Percentiles rank a stretch among this genome's conserved stretches.
Conservation (phyloP, 2,888 invertebrate species). For the Choristoneura rosaceana region DNA sequence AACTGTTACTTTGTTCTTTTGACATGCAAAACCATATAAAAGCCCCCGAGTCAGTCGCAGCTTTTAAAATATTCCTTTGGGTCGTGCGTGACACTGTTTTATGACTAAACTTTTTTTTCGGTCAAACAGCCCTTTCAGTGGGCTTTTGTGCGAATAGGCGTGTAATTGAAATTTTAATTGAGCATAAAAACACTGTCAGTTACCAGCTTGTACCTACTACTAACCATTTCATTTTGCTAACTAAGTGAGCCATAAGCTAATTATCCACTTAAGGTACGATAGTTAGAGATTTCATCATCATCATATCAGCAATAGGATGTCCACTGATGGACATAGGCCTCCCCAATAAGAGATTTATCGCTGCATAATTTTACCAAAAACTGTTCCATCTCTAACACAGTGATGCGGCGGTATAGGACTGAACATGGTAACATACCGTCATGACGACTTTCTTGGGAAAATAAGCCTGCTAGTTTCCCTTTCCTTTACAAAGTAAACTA, state of each 20-base stretch:
- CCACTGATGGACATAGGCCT: too few relatives aligned
- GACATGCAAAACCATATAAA: slow-evolving; percentile 26
- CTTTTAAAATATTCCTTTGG: slow-evolving; percentile 32
- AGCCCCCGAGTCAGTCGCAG: slow-evolving; percentile 12
- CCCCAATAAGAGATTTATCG: too few relatives aligned
- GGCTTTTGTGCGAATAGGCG: neutral
- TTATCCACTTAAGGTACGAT: neutral
- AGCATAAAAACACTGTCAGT: neutral
- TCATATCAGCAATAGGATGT: too few relatives aligned
- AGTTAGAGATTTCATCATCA: too few relatives aligned
- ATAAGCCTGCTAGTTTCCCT: too few relatives aligned
- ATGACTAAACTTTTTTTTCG: slow-evolving; percentile 28
- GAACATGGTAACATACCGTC: too few relatives aligned
- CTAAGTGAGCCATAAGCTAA: neutral
- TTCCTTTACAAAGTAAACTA: too few relatives aligned
- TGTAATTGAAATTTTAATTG: slow-evolving; percentile 12
- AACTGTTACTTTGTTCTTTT: slow-evolving; percentile 26
- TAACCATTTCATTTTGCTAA: neutral
- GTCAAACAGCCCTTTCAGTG: slow-evolving; percentile 12
- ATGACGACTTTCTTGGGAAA: too few relatives aligned
- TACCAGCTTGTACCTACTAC: neutral
- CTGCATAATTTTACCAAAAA: too few relatives aligned
- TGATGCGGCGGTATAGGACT: too few relatives aligned
- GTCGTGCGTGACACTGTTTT: slow-evolving; percentile 28
- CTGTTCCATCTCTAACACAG: too few relatives aligned